Base-by-base conservation (phyloP, 2,888 invertebrate genomes). In the Hirtodrosophila cameraria region DNA sequence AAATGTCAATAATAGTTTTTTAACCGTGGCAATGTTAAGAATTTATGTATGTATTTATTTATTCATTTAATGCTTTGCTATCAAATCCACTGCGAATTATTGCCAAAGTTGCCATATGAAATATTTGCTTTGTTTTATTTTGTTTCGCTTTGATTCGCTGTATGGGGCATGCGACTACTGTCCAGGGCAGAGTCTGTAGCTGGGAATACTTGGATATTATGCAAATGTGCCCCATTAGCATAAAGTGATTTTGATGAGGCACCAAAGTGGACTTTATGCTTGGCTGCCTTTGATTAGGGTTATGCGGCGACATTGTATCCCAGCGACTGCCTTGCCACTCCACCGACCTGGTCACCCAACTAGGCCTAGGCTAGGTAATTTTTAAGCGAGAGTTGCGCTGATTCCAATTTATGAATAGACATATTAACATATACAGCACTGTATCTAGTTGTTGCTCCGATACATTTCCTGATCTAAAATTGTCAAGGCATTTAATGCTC, bases 241-340 rank as follows among this genome's bases (percentile, higher is more conserved):
- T 82, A 82, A 82, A 82, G 79, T 83, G 82, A 83, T 83, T 81
- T 82, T 82, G 84, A 82, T 82, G 80, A 77, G 80, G 70, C 80
- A 77, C 78, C 77, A 81, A 80, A 81, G 80, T 82, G 82, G 80
- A 81, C 80, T 82, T 81, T 80, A 81, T 82, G 80, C 57, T 77
- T 80, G 82, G 82, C 75, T 75, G 80, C 43, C 65, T 82, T 67
- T 81, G 80, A 81, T 81, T 82, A 82, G 80, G 80, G 80, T 82
- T 80, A 79, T 78, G 59, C 53, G 62, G 55, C 70, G 57, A 66
- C 65, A 69, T 27, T 27, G 43, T 45, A 20, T 13, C 45, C 45
- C 35, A 33, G n/a, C 20, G 55, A 18, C 46, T 23, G 23, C 3
- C 8, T 3, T 27, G 39, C n/a, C n/a, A n/a, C 33, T 27, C 49